Evolutionary conservation across 2,888 invertebrate genomes (phyloP), one percentile per base, ranked within the genome.

Genomic region (Ferdinandea cuprea): DNA sequence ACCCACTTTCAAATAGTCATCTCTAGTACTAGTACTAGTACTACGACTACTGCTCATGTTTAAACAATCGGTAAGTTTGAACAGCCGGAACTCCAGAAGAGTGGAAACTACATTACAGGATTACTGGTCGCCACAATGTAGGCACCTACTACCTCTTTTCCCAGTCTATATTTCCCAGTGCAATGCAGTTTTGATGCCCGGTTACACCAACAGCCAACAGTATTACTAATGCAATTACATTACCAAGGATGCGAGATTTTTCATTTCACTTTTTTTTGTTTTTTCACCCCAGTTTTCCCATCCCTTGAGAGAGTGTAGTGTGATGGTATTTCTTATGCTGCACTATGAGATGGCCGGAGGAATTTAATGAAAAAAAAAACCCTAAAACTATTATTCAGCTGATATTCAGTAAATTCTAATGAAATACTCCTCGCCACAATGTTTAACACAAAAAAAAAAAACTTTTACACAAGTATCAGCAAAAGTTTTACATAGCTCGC

Each of bases 171-270:
- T 30, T 52, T 19, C 66, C 66, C n/a, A 52, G 56, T 68, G 21
- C 68, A 54, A 73, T 63, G 37, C 73, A 54, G 59, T 71, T 59
- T 71, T 71, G 71, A 71, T 61, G 59, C 71, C 42, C 50, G 52
- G 46, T 46, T 56, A 46, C 63, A 63, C 65, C 35, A 63, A 30
- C 37, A 73, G 46, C 65, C 44, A 63, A 28, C 37, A 73, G 44
- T 54, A 73, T 73, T 63, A 46, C 46, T 73, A 73, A 73, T 73
- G 73, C 73, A 73, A 73, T 73, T 73, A 73, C 73, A 73, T 73
- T 73, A 73, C 56, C 56, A 40, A 65, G 54, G 11, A 73, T 48
- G 37, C 46, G 46, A 65, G 35, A 72, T 15, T 21, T 59, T 32
- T 42, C 52, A 44, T 44, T 6, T 13, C 11, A 21, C 44, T 72